A percentile compares a stretch with the other conserved stretches of the same genome.
phyloP scores from a whole-genome alignment of 1,140 invertebrate genomes.

The Bombus pyrosoma region DNA sequence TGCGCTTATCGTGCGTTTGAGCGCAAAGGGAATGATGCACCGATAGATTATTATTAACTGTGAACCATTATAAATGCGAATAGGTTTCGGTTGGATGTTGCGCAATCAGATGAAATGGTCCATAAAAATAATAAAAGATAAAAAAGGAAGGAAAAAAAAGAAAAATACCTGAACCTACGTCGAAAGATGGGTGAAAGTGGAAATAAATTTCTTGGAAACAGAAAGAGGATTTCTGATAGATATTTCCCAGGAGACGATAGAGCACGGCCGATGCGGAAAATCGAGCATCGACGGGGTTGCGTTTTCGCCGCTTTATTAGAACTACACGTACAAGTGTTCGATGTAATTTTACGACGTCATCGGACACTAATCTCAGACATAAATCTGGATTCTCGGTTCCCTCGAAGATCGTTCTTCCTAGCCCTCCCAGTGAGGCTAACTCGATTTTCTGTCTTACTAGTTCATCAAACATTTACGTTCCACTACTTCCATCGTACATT shows the following conservation, averaged over 20 bases:
- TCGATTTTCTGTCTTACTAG: slow-evolving; percentile 56
- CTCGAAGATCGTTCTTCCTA: slow-evolving; percentile 41
- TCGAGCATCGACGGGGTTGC: slow-evolving; percentile 38
- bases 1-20: slow-evolving; percentile 10
- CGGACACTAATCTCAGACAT: slow-evolving; percentile 56
- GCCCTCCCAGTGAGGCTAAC: slow-evolving; percentile 29
- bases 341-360: slow-evolving; percentile 64
- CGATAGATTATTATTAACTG: slow-evolving; percentile 5
- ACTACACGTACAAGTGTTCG: slow-evolving; percentile 53
- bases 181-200: slow-evolving; percentile 15
- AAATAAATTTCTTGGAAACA: slow-evolving; percentile 62
- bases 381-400: slow-evolving; percentile 58
- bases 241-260: slow-evolving; percentile 58
- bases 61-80: neutral
- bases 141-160: too few relatives aligned
- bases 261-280: slow-evolving; percentile 31
- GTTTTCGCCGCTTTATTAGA: slow-evolving; percentile 63
- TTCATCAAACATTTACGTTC: slow-evolving; percentile 53
- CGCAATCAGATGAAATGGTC: slow-evolving; percentile 1
- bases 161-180: too few relatives aligned
- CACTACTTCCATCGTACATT: slow-evolving; percentile 25
- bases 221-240: slow-evolving; percentile 55
- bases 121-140: too few relatives aligned
- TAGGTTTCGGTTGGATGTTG: neutral
- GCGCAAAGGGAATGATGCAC: neutral